A percentile compares a stretch with the other conserved stretches of the same genome.
phyloP scores from a whole-genome alignment of 2,113 vertebrate species.

The Edolisoma coerulescens region DNA sequence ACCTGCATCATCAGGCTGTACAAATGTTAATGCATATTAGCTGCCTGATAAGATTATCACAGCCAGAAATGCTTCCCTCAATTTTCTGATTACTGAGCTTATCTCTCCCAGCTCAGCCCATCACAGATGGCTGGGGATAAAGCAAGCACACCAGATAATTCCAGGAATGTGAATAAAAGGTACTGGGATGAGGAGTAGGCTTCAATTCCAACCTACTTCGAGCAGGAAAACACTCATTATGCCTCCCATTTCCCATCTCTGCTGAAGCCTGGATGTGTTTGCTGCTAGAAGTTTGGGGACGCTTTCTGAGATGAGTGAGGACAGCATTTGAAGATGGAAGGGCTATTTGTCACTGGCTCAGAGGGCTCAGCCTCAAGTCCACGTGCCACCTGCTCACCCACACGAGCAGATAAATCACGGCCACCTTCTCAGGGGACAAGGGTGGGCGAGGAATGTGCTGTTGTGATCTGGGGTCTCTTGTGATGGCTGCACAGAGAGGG shows the following conservation, averaged over 20 bases:
- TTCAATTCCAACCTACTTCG: constrained; percentile 35
- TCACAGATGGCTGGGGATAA: constrained; percentile 68
- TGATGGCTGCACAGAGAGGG: neutral
- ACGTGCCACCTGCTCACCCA: constrained; percentile 4
- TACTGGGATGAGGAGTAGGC: neutral
- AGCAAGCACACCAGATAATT: constrained; percentile 43
- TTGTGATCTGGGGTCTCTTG: neutral
- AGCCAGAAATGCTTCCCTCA: constrained; percentile 68
- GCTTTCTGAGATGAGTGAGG: neutral
- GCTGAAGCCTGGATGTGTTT: constrained; percentile 41
- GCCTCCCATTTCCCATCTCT: neutral
- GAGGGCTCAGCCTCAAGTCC: constrained; percentile 14
- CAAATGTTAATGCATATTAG: constrained; percentile 63
- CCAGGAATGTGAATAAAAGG: constrained; percentile 57
- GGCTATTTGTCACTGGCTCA: constrained; percentile 15
- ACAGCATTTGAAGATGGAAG: constrained; percentile 1
- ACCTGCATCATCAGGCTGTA: constrained; percentile 40
- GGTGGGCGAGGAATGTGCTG: neutral
- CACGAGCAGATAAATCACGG: neutral
- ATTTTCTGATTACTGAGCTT: constrained; percentile 73
- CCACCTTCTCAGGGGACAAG: neutral
- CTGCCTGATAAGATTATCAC: constrained; percentile 68
- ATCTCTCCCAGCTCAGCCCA: constrained; percentile 62
- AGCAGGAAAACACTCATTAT: constrained; percentile 45
- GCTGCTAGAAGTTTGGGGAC: neutral